phyloP scores from a whole-genome alignment of 2,113 vertebrate species.

The Leiothrix lutea region DNA sequence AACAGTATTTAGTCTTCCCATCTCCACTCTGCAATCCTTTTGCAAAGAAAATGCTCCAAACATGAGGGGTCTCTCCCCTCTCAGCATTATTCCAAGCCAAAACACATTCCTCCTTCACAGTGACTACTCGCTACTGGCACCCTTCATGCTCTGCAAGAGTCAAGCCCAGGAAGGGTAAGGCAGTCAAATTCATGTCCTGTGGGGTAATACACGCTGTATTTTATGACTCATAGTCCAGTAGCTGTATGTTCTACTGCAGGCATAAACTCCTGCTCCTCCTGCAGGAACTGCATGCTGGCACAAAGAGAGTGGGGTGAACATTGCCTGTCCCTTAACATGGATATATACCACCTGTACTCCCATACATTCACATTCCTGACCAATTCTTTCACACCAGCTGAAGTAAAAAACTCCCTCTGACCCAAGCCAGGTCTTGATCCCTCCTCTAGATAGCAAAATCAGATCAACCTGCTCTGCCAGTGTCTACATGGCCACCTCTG shows the following conservation, averaged over 20 bases:
- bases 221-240: neutral
- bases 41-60: neutral
- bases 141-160: neutral
- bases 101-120: neutral
- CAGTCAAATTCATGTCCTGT: neutral
- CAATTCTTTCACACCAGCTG: neutral
- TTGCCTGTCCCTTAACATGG: neutral
- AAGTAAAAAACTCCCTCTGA: neutral
- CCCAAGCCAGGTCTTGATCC: neutral
- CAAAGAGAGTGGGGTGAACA: neutral
- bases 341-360: too few relatives aligned
- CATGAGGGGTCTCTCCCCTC: neutral
- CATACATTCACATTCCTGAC: neutral
- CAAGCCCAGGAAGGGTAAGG: neutral
- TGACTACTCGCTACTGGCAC: neutral
- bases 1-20: neutral
- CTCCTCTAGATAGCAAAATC: neutral
- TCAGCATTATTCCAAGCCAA: neutral
- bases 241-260: neutral
- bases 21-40: neutral
- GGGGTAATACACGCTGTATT: neutral
- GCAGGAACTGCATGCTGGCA: rapidly evolving
- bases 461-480: neutral
- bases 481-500: neutral
- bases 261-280: neutral